These are phyloP conservation scores for Adoxophyes honmai DNA, from an alignment of 1,140 invertebrate species.

Conservation along the genomic window DNA sequence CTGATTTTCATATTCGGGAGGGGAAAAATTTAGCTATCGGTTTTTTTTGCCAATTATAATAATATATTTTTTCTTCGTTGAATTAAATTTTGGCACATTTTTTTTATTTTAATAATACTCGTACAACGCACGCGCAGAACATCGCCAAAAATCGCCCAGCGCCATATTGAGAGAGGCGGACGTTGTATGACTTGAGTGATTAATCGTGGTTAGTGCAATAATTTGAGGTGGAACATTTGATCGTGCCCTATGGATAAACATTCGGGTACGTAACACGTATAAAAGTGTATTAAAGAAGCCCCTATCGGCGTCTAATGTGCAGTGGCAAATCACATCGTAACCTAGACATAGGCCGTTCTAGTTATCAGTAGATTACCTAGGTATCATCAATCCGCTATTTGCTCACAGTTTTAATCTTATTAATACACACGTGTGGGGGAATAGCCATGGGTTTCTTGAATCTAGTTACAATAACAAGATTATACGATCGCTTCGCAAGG, in stretches of 20 bases:
- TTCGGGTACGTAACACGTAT: conserved; percentile 73
- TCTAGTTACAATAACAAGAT: conserved; percentile 77
- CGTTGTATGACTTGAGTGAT: conserved; percentile 76
- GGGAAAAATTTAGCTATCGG: conserved; percentile 34
- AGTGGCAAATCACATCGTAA: conserved; percentile 67
- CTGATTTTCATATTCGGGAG: conserved; percentile 44
- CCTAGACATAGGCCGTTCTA: conserved; percentile 77
- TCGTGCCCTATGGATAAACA: conserved; percentile 77
- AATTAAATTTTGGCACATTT: conserved; percentile 41
- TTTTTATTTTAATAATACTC: conserved; percentile 68
- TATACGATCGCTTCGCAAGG: conserved; percentile 72
- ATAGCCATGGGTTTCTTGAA: conserved; percentile 77
- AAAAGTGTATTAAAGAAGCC: conserved; percentile 52
- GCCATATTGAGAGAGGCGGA: conserved; percentile 78
- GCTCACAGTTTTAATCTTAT: conserved; percentile 77
- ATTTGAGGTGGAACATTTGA: conserved; percentile 74
- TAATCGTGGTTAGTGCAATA: conserved; percentile 77
- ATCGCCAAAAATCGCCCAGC: conserved; percentile 76
- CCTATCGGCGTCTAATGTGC: conserved; percentile 40
- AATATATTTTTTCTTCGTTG: conserved; percentile 34
- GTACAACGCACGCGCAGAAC: conserved; percentile 76
- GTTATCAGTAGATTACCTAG: conserved; percentile 77
- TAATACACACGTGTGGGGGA: conserved; percentile 74
- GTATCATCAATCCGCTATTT: conserved; percentile 76
- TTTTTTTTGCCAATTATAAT: conserved; percentile 33